Evolutionary conservation across 2,888 invertebrate species (phyloP).

Genomic region (Cephus nigrinus): DNA sequence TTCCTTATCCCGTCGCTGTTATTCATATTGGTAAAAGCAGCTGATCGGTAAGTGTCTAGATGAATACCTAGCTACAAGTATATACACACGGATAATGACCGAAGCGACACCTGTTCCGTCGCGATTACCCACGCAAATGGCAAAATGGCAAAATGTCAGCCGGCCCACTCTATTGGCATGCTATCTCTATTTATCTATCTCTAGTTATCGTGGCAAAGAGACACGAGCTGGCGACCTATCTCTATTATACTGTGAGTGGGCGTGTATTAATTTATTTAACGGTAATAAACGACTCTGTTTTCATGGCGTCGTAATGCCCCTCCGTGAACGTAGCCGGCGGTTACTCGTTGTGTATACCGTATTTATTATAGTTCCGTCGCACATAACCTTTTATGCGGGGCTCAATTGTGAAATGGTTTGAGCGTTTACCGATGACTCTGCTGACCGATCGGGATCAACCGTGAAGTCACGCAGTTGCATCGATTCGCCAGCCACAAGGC

Average conservation of each 20-base stretch:
- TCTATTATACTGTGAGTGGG: not conserved
- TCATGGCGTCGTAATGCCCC: not conserved
- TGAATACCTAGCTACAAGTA: not conserved
- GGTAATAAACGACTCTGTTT: slow-evolving; percentile 25
- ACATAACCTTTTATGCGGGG: slow-evolving; percentile 33
- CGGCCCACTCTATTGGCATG: not conserved
- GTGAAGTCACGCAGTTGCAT: not conserved
- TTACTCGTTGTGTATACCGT: slow-evolving; percentile 25
- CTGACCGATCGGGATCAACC: not conserved
- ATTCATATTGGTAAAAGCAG: not conserved
- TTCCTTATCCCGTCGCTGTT: not conserved
- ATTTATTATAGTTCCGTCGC: slow-evolving; percentile 30
- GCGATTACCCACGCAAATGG: not conserved
- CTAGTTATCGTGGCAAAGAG: not conserved
- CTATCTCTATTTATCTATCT: not conserved
- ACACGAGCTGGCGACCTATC: not conserved
- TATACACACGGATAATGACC: not conserved
- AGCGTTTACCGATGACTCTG: not conserved
- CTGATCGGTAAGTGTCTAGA: not conserved
- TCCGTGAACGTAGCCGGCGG: not conserved
- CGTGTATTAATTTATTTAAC: slow-evolving; percentile 40
- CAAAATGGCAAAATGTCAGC: not conserved
- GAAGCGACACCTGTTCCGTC: not conserved
- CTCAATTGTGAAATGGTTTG: slow-evolving; percentile 35
- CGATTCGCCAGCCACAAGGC: not conserved